Evolutionary conservation across 1,140 invertebrate species (phyloP), one percentile per base, ranked within the genome.

Genomic region (Drosophila pruinosa): DNA sequence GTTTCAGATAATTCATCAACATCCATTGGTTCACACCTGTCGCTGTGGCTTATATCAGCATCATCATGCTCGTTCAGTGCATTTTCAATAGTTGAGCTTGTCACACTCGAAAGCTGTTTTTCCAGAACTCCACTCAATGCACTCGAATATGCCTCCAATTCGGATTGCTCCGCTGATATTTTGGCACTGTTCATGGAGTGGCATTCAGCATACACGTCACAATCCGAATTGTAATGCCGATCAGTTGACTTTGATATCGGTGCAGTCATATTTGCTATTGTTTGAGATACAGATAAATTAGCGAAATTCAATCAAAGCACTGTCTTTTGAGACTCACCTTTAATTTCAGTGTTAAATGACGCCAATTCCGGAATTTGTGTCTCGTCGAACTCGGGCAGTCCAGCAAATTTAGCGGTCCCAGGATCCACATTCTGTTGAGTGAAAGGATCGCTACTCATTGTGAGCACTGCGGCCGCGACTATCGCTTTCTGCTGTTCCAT

Each of bases 11-110:
- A 58, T 19, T 85, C 81, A 69, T 90, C 89, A 19, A 90, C 70
- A 78, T 90, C 89, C 89, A 90, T 90, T 3, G 89, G 83, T 45
- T 90, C 89, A 28, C 72, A 86, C 45, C 74, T 81, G 1, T 67
- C 22, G 31, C 82, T 58, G 45, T 56, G 54, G 4, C 7, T 21
- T 14, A 22, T 2, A 14, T 43, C 41, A 38, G 56, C 21, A n/a
- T 34, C 7, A 14, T 64, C 17, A 14, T 41, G 50, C 0, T 62
- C 76, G 14, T 57, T 61, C 22, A 86, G 8, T 8, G 70, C 74
- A 19, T 70, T 62, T 7, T 78, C 74, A 22, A 76, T 14, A 10
- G 78, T 57, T 5, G 36, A 57, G 17, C 28, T 53, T 4, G 77
- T 76, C n/a, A 54, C 56, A 17, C 57, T 64, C 4, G 43, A 61